Percentiles rank a stretch among this genome's conserved stretches.
Conservation (phyloP, 2,888 invertebrate species). For the Drosophila birchii region DNA sequence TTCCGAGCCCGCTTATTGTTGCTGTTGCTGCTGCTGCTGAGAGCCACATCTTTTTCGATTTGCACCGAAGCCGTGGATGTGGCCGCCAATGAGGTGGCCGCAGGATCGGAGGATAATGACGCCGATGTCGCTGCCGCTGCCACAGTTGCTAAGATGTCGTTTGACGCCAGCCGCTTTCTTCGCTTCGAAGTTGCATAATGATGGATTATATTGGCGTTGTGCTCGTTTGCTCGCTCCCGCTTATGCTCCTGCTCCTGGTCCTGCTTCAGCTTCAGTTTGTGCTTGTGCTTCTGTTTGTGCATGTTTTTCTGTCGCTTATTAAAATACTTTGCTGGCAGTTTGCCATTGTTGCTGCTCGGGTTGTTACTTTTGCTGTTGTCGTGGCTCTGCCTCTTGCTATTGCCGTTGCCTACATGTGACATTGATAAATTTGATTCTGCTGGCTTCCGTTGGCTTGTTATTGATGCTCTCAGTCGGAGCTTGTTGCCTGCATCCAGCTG, state of each 20-base stretch:
- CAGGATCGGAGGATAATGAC: slow-evolving; percentile 38
- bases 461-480: slow-evolving; percentile 59
- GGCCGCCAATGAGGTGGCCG: slow-evolving; percentile 42
- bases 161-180: slow-evolving; percentile 69
- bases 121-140: slow-evolving; percentile 49
- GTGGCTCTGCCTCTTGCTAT: slow-evolving; percentile 46
- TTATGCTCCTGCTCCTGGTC: slow-evolving; percentile 3
- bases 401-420: slow-evolving; percentile 70
- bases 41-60: slow-evolving; percentile 52
- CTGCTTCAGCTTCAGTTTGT: slow-evolving; percentile 17
- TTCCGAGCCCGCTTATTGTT: slow-evolving; percentile 82
- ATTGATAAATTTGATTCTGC: slow-evolving; percentile 84
- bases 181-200: slow-evolving; percentile 68
- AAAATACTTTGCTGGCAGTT: slow-evolving; percentile 79
- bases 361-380: slow-evolving; percentile 36
- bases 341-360: slow-evolving; percentile 54
- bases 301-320: slow-evolving; percentile 82
- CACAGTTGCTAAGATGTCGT: slow-evolving; percentile 62
- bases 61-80: slow-evolving; percentile 31
- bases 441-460: slow-evolving; percentile 55
- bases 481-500: slow-evolving; percentile 52
- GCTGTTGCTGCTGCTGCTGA: slow-evolving; percentile 36
- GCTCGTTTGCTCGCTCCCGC: slow-evolving; percentile 59
- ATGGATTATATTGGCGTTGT: slow-evolving; percentile 81
- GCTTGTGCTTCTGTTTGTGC: slow-evolving; percentile 60